phyloP scores from a whole-genome alignment of 2,797 vertebrate species.

The Sebastes steindachneri region DNA sequence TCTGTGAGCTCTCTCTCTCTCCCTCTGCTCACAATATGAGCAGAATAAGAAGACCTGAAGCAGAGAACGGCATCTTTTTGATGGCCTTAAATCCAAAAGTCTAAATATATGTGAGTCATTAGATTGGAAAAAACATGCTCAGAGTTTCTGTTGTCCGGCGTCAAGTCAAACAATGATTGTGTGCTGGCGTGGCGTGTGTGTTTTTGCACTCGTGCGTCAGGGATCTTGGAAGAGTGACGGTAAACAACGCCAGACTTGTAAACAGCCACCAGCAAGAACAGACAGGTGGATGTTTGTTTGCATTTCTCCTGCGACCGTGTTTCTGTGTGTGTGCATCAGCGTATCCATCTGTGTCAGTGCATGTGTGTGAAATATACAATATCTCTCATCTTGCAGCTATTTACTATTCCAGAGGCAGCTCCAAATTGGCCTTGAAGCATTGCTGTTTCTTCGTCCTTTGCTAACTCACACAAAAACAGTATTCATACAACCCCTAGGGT shows the following conservation, averaged over 20 bases:
- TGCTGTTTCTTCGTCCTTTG: neutral
- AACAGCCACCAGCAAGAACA: constrained; percentile 79
- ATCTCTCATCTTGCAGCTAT: constrained; percentile 25
- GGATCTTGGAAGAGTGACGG: constrained; percentile 63
- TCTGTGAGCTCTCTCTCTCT: constrained; percentile 25
- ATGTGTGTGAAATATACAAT: neutral
- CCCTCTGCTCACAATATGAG: constrained; percentile 38
- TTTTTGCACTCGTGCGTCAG: constrained; percentile 16
- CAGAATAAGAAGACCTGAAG: constrained; percentile 12
- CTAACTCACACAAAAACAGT: neutral
- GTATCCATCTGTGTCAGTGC: constrained; percentile 30
- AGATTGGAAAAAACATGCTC: neutral
- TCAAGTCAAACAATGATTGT: neutral
- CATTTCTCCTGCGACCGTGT: constrained; percentile 55
- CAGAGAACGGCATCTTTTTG: neutral
- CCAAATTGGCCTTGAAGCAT: neutral
- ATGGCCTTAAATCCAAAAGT: neutral
- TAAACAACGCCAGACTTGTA: constrained; percentile 67
- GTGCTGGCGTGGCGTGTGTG: neutral
- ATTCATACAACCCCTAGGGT: neutral
- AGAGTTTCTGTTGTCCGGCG: constrained; percentile 1
- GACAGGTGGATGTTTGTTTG: constrained; percentile 78
- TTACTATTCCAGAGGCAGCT: constrained; percentile 34
- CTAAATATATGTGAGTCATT: neutral
- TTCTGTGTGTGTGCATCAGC: constrained; percentile 5